phyloP scores from a whole-genome alignment of 1,140 invertebrate species.

The Temnothorax curvispinosus region DNA sequence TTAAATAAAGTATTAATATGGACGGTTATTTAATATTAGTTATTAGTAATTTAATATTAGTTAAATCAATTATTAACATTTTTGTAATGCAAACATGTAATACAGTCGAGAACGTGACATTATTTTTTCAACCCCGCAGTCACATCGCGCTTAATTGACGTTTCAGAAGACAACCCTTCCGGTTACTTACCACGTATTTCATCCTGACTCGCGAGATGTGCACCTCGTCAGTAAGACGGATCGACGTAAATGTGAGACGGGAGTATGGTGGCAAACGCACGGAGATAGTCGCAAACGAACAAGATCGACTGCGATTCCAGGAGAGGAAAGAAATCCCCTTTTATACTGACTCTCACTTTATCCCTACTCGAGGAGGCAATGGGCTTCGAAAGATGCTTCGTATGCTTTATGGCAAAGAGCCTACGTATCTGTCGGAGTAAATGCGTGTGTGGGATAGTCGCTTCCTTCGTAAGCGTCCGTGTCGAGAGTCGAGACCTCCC shows the following conservation, averaged over 20 bases:
- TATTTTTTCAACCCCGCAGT: not conserved
- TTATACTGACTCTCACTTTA: constrained; percentile 86
- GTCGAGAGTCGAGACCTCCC: constrained; percentile 34
- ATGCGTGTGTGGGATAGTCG: constrained; percentile 56
- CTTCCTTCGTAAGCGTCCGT: constrained; percentile 37
- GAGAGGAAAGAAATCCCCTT: constrained; percentile 84
- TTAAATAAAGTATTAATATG: not conserved
- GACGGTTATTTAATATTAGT: not conserved
- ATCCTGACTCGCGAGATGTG: constrained; percentile 71
- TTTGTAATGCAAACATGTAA: not conserved
- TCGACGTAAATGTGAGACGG: constrained; percentile 5
- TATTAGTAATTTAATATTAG: not conserved
- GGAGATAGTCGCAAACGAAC: constrained; percentile 72
- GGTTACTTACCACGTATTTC: constrained; percentile 78
- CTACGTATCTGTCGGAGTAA: constrained; percentile 44
- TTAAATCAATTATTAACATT: not conserved
- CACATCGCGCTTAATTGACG: not conserved
- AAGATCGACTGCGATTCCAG: constrained; percentile 79
- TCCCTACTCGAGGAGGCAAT: constrained; percentile 76
- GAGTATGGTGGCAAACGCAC: constrained; percentile 67
- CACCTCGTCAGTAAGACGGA: not conserved
- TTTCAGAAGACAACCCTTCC: not conserved
- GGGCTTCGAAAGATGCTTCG: constrained; percentile 63
- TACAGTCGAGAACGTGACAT: not conserved
- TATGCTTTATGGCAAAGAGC: constrained; percentile 56